These are phyloP conservation scores for Mastacembelus armatus DNA, from an alignment of 2,797 vertebrate species.

Conservation along the genomic window DNA sequence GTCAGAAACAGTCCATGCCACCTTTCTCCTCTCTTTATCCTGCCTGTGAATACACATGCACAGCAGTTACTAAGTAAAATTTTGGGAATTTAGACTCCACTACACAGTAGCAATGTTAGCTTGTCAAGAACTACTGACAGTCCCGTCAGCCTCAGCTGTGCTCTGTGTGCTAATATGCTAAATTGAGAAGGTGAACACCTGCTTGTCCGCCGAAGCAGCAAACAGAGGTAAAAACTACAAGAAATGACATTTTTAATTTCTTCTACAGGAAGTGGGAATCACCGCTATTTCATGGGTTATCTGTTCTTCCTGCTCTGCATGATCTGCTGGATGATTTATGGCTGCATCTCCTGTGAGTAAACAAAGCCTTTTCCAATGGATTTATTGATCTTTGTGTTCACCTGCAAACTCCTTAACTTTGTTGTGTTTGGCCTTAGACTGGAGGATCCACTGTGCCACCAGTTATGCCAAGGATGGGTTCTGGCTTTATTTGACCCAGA, in stretches of 20 bases:
- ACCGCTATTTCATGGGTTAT: constrained; percentile 98
- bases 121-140: too few relatives aligned
- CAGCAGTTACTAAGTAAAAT: too few relatives aligned
- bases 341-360: constrained; percentile 96
- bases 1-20: too few relatives aligned
- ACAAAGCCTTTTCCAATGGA: neutral
- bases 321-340: constrained; percentile 99
- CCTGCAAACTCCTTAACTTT: too few relatives aligned
- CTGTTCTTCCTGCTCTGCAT: constrained; percentile 98
- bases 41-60: too few relatives aligned
- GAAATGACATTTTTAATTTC: neutral
- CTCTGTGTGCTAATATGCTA: neutral
- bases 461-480: constrained; percentile 95
- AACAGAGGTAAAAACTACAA: too few relatives aligned
- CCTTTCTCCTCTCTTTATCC: too few relatives aligned
- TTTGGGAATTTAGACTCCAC: too few relatives aligned
- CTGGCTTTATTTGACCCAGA: constrained; percentile 97
- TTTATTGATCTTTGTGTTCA: too few relatives aligned
- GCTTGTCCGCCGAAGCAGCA: neutral
- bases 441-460: constrained; percentile 95
- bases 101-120: too few relatives aligned
- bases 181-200: neutral
- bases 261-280: constrained; percentile 94
- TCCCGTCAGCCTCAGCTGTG: too few relatives aligned
- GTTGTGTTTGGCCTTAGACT: constrained; percentile 82